Evolutionary conservation across 2,113 vertebrate genomes (phyloP), one percentile per base, ranked within the genome.

Genomic region (Bagarius yarrelli): DNA sequence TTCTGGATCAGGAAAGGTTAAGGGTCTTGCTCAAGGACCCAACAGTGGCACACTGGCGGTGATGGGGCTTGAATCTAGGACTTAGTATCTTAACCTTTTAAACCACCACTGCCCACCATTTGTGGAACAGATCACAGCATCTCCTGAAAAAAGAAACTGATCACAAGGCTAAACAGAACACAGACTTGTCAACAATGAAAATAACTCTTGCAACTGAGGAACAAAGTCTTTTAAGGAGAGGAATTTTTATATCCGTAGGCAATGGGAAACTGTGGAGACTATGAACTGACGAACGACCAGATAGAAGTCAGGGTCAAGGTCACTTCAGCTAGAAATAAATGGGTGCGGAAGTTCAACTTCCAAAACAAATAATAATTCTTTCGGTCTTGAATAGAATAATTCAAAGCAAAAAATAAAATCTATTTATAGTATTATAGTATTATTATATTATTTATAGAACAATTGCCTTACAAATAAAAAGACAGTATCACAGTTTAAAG

Each of bases 61-160:
- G n/a, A n/a, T n/a, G n/a, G n/a, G n/a, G n/a, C n/a, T n/a, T n/a
- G n/a, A n/a, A n/a, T n/a, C n/a, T n/a, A n/a, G n/a, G n/a, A n/a
- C n/a, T n/a, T n/a, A n/a, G n/a, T n/a, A n/a, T n/a, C n/a, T n/a
- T n/a, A n/a, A n/a, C n/a, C n/a, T n/a, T n/a, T n/a, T n/a, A n/a
- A n/a, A n/a, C n/a, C n/a, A n/a, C n/a, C n/a, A n/a, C n/a, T n/a
- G n/a, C n/a, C n/a, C n/a, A n/a, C 8, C 14, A 18, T 66, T 16
- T 18, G 16, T 47, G 32, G 23, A 8, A 40, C 36, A 50, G 19
- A 59, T 57, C 15, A 56, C 30, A 44, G 15, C 30, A 36, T 40
- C 66, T 44, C 23, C 36, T 27, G n/a, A 40, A 79, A 64, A 52
- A n/a, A 67, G 77, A 64, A 79, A 70, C 44, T 70, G n/a, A 79